These are phyloP conservation scores for Pseudolycoriella hygida DNA, from an alignment of 2,888 invertebrate species.

Conservation along the genomic window DNA sequence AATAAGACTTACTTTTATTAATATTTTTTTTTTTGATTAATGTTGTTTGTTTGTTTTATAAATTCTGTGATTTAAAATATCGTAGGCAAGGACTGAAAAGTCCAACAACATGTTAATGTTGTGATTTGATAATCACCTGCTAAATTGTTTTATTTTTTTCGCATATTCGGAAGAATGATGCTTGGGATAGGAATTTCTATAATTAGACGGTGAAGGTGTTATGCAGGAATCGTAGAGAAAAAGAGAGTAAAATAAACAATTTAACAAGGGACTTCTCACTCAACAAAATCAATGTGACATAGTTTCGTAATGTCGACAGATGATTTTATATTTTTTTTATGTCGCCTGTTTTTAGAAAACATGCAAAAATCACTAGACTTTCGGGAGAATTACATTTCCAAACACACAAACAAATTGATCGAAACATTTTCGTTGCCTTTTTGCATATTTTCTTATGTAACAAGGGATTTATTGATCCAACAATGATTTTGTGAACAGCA, in stretches of 20 bases:
- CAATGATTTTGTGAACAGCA: conserved; percentile 27
- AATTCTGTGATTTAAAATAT: no score
- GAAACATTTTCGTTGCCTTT: background rate
- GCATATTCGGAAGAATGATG: background rate
- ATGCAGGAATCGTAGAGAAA: no score
- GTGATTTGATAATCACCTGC: conserved; percentile 10
- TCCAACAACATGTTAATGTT: conserved; percentile 21
- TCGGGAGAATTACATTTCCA: no score
- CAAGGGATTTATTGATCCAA: conserved; percentile 17
- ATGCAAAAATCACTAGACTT: background rate
- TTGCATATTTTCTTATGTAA: background rate
- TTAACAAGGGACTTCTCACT: conserved; percentile 29
- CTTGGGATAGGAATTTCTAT: no score
- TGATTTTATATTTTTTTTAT: conserved; percentile 9
- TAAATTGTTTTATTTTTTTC: background rate
- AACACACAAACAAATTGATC: no score
- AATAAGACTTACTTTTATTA: no score
- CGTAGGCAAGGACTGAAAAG: conserved; percentile 27
- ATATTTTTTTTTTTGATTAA: no score
- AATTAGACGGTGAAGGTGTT: no score
- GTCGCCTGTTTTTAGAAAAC: conserved; percentile 9
- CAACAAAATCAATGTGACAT: conserved; percentile 33
- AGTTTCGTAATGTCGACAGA: conserved; percentile 14
- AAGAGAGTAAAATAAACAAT: background rate
- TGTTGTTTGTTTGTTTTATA: no score